Base-by-base conservation (phyloP, 2,113 vertebrate species). In the Cygnus atratus region DNA sequence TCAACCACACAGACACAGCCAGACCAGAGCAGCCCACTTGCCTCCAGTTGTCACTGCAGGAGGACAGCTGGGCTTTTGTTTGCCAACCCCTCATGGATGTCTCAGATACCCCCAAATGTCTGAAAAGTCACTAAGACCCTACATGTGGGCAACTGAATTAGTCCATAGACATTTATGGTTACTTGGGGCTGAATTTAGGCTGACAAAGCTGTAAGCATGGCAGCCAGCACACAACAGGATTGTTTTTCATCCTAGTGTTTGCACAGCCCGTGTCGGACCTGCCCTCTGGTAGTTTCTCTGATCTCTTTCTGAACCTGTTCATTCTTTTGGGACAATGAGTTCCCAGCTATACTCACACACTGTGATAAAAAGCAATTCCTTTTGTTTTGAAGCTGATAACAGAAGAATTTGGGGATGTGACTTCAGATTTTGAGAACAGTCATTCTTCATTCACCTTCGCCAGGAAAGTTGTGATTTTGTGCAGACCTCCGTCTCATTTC, bases 131-230 rank as follows among this genome's bases (percentile, higher is more conserved):
- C 43, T 26, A 41, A n/a, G 26, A 44, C 20, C 41, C 48, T 54
- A 5, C 6, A 3, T 2, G 1, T 9, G 43, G 28, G 8, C 18
- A 7, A 10, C 2, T 26, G 85, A 88, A 39, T 41, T 15, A 35
- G 2, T 35, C 37, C 3, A 0, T 9, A 26, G 4, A 39, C 4
- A 2, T n/a, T 33, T n/a, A 4, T 41, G 9, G 13, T 46, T 74
- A 68, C 7, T 0, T 46, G 11, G 39, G n/a, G 7, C 21, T 41
- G 74, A 41, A 39, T 63, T 89, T 7, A 5, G 37, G 17, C n/a
- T 10, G 57, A 46, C 43, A 62, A 77, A 76, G 5, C 4, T 44
- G 29, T n/a, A 28, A 13, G 9, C 7, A 2, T 21, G 29, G 39
- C 22, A 75, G 8, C 35, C 22, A 54, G 43, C 33, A 28, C 44